Conservation (phyloP, 35 echinoderm and acorn worm genomes). For the Lytechinus pictus region DNA sequence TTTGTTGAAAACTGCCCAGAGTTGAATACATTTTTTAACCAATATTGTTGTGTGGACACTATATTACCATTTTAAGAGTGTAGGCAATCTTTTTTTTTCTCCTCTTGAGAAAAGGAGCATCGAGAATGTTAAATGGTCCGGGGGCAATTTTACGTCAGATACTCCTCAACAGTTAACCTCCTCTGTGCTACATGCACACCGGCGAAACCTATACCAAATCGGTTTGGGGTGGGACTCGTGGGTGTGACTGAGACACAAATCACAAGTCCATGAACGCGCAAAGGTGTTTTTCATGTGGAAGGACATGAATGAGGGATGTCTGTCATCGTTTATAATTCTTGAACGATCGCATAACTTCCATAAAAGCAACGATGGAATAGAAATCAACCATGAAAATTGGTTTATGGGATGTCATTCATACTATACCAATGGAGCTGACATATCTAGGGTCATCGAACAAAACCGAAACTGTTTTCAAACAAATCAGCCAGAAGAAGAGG, state of each 20-base stretch:
- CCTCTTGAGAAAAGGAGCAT: no score
- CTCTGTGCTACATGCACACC: not conserved
- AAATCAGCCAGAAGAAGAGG: not conserved
- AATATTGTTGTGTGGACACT: no score
- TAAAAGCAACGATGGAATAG: not conserved
- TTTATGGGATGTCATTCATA: not conserved
- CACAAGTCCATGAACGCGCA: no score
- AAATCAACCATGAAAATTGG: not conserved
- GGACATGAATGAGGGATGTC: no score
- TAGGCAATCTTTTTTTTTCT: no score
- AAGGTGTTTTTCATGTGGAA: no score
- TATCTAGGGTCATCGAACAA: not conserved
- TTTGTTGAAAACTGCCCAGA: no score
- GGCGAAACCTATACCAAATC: no score
- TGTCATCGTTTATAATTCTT: not conserved
- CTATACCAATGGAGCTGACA: not conserved
- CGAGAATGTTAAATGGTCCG: not conserved
- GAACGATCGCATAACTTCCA: not conserved
- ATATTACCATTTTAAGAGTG: no score
- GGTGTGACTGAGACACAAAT: no score
- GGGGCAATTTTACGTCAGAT: not conserved
- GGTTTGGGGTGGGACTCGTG: not conserved
- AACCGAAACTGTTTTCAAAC: not conserved
- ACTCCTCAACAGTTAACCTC: not conserved
- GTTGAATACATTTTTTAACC: no score